These are phyloP conservation scores for Avahi laniger DNA, from an alignment of 2,797 vertebrate genomes.

Conservation along the genomic window DNA sequence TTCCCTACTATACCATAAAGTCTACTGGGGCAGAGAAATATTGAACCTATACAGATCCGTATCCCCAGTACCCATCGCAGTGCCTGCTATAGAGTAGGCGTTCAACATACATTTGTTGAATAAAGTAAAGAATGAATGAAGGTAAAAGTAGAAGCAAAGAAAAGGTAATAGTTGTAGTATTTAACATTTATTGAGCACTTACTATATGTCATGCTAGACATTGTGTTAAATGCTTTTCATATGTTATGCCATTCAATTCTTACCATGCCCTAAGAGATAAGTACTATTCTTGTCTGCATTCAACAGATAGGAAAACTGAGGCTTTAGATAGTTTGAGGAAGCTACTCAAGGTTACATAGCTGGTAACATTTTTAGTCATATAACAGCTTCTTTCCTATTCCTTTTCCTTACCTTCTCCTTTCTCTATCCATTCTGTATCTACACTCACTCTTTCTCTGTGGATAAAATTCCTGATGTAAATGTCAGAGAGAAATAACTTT, in stretches of 20 bases:
- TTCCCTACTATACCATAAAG: not conserved
- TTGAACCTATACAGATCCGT: not conserved
- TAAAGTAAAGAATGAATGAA: not conserved
- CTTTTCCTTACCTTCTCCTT: not conserved
- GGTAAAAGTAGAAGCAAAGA: not conserved
- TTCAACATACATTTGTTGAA: not conserved
- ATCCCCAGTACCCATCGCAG: not conserved
- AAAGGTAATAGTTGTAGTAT: not conserved
- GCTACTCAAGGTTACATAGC: not conserved
- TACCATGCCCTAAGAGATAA: not conserved
- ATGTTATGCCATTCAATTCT: not conserved
- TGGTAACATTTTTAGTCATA: not conserved
- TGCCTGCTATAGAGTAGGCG: not conserved
- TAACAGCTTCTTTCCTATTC: not conserved
- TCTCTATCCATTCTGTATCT: not conserved
- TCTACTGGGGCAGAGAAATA: not conserved
- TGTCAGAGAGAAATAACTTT: constrained; percentile 11
- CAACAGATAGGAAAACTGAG: not conserved
- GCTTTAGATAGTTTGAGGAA: not conserved
- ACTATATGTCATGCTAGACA: not conserved
- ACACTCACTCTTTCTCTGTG: not conserved
- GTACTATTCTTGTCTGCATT: not conserved
- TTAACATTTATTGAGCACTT: not conserved
- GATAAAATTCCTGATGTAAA: constrained; percentile 10
- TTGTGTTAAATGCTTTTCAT: not conserved